These are phyloP conservation scores for Cassiopea andromeda DNA, from an alignment of 30 jellyfish, hydroid and myxozoan genomes.

Conservation along the genomic window DNA sequence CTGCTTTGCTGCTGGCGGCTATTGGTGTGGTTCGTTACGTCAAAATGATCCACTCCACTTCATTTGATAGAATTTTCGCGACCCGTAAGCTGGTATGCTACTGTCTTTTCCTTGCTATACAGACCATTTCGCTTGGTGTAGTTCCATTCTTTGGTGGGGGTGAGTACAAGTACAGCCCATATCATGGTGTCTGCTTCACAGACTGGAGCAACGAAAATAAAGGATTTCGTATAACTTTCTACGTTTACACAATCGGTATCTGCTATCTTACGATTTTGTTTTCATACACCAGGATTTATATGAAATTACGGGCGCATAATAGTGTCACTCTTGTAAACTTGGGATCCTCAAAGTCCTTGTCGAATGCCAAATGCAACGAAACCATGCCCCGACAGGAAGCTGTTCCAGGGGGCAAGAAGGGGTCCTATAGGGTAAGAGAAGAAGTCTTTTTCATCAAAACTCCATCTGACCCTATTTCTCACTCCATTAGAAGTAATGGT, in stretches of 20 bases:
- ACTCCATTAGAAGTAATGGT: not conserved
- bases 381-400: no score
- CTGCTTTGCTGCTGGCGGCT: slow-evolving; percentile 73
- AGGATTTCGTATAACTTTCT: slow-evolving; percentile 64
- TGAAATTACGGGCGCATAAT: slow-evolving; percentile 59
- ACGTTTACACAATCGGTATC: slow-evolving; percentile 64
- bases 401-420: slow-evolving; percentile 1
- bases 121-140: slow-evolving; percentile 33
- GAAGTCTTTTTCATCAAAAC: not conserved
- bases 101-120: slow-evolving; percentile 31
- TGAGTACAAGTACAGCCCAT: slow-evolving; percentile 71
- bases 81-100: not conserved
- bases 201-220: slow-evolving; percentile 59
- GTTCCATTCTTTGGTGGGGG: slow-evolving; percentile 77
- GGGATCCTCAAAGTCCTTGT: slow-evolving; percentile 6
- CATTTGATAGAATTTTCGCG: slow-evolving; percentile 19
- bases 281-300: slow-evolving; percentile 46
- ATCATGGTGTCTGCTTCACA: slow-evolving; percentile 88
- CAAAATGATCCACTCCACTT: slow-evolving; percentile 53
- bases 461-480: not conserved
- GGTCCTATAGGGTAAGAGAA: not conserved
- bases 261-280: slow-evolving; percentile 55
- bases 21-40: slow-evolving; percentile 77
- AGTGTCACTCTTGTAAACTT: slow-evolving; percentile 21
- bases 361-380: not conserved